Base-by-base conservation (phyloP, 30 jellyfish, hydroid and myxozoan genomes). In the Nemopilema nomurai region DNA sequence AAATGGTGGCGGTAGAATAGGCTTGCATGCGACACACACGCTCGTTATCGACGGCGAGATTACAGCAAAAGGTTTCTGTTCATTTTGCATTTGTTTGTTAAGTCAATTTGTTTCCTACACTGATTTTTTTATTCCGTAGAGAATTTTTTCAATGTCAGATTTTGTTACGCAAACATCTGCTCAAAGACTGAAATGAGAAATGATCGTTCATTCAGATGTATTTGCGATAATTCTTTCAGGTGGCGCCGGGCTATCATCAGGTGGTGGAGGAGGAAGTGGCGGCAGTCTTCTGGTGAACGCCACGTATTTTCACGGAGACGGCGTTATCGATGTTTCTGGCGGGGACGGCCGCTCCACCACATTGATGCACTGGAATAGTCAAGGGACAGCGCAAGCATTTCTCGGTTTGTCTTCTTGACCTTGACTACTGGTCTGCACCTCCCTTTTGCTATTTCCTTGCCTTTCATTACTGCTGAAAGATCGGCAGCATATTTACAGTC, bases 181-280 rank as follows among this genome's bases (percentile, higher is more conserved):
- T n/a, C n/a, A n/a, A n/a, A n/a, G n/a, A n/a, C n/a, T n/a, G n/a
- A n/a, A n/a, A n/a, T n/a, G n/a, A n/a, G n/a, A n/a, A n/a, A n/a
- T n/a, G n/a, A n/a, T n/a, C n/a, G n/a, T n/a, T n/a, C n/a, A n/a
- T n/a, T n/a, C n/a, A n/a, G n/a, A n/a, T n/a, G n/a, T n/a, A n/a
- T n/a, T n/a, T n/a, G n/a, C n/a, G n/a, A n/a, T n/a, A n/a, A n/a
- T 41, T 30, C 20, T 63, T 28, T 1, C 21, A 83, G 91, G 91
- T 52, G 85, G 80, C 33, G 51, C 82, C 74, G 93, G 93, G 0
- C n/a, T 75, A 0, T 63, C 88, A n/a, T 77, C 87, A n/a, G 93
- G 93, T 69, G 68, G 88, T 31, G 93, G 93, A 6, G 93, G 93
- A 25, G 93, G 93, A 18, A 85, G 93, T 74, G 93, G 93, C 7